A percentile compares a stretch with the other conserved stretches of the same genome.
phyloP scores from a whole-genome alignment of 2,888 invertebrate species.

The Heliconius ismenius region DNA sequence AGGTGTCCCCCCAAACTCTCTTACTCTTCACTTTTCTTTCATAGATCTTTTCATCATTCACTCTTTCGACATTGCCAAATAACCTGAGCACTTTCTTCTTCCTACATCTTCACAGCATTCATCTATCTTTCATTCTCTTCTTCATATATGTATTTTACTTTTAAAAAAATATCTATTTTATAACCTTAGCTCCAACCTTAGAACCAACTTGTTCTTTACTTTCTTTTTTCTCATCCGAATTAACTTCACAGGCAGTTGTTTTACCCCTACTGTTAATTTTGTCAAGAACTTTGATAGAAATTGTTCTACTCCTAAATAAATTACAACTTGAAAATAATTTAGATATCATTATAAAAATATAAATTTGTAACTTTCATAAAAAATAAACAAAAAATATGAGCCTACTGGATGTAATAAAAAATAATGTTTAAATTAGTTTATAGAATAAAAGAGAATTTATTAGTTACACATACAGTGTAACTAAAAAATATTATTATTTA shows the following conservation, averaged over 20 bases:
- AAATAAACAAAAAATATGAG: neutral
- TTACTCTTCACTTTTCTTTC: too few species aligned
- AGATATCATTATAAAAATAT: constrained; percentile 62
- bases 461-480: neutral
- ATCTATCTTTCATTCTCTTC: too few species aligned
- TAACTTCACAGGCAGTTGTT: neutral
- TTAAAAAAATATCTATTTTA: neutral
- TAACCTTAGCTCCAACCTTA: constrained; percentile 12
- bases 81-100: too few species aligned
- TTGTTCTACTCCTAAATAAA: constrained; percentile 44
- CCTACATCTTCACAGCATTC: too few species aligned
- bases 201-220: neutral
- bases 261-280: constrained; percentile 38
- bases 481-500: neutral
- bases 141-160: neutral
- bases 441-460: neutral
- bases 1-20: too few species aligned
- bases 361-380: neutral
- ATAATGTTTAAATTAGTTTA: neutral
- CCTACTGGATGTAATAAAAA: constrained; percentile 10
- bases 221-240: neutral
- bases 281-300: constrained; percentile 34
- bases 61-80: too few species aligned
- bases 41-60: too few species aligned
- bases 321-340: constrained; percentile 63